phyloP scores from a whole-genome alignment of 2,113 vertebrate species.

The Ceratotherium simum region DNA sequence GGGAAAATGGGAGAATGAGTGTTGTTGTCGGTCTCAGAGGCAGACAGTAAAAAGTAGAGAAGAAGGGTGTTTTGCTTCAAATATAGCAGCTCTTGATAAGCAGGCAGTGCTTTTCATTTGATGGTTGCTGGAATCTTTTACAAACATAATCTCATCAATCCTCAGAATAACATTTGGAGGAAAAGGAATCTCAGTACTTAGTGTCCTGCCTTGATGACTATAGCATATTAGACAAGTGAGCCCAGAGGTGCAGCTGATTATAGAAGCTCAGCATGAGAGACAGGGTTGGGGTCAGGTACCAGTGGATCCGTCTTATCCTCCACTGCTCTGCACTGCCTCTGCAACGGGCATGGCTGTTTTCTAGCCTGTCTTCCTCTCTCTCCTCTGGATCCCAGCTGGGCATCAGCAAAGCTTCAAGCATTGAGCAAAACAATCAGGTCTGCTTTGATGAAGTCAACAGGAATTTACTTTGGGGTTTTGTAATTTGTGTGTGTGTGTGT shows the following conservation, averaged over 20 bases:
- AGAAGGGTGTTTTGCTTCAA: neutral
- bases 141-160: slow-evolving; percentile 61
- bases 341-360: neutral
- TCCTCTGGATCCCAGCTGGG: neutral
- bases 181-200: slow-evolving; percentile 43
- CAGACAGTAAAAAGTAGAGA: slow-evolving; percentile 6
- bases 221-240: neutral
- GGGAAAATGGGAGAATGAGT: neutral
- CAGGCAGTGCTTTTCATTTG: slow-evolving; percentile 12
- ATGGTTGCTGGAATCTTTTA: slow-evolving; percentile 36
- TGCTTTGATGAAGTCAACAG: neutral
- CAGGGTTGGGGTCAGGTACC: neutral
- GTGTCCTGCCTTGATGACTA: slow-evolving; percentile 38
- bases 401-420: neutral
- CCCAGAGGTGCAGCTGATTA: neutral
- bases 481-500: neutral
- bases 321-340: neutral
- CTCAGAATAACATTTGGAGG: slow-evolving; percentile 37
- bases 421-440: neutral
- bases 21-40: neutral
- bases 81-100: neutral
- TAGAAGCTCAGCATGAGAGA: neutral
- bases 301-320: neutral
- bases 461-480: neutral
- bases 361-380: neutral